These are phyloP conservation scores for Diceros bicornis DNA, from an alignment of 2,797 vertebrate genomes.

Conservation along the genomic window DNA sequence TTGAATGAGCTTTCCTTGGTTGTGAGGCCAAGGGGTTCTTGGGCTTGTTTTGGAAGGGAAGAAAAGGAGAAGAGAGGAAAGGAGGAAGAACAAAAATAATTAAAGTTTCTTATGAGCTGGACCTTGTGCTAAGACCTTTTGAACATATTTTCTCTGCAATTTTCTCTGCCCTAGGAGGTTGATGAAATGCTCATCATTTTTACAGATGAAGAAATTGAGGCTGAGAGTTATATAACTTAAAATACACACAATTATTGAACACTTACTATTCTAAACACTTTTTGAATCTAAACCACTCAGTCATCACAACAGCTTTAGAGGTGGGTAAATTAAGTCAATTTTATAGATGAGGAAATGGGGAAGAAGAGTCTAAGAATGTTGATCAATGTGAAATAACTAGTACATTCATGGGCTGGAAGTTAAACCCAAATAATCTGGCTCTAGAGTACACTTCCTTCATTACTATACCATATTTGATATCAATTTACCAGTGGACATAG, in stretches of 20 bases:
- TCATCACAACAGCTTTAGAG: not conserved
- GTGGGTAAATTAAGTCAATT: not conserved
- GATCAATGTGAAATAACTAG: not conserved
- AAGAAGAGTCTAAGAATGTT: not conserved
- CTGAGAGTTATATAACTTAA: not conserved
- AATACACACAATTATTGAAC: not conserved
- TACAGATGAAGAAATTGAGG: constrained; percentile 17
- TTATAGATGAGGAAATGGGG: not conserved
- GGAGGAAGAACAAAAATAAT: not conserved
- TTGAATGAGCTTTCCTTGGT: not conserved
- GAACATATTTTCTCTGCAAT: constrained; percentile 9
- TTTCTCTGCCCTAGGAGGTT: not conserved
- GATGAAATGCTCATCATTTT: not conserved
- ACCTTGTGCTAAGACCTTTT: not conserved
- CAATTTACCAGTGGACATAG: not conserved
- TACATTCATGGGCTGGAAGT: not conserved
- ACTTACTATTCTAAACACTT: not conserved
- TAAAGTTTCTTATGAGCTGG: not conserved
- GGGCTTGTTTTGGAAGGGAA: not conserved
- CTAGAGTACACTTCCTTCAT: not conserved
- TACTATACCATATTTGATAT: not conserved
- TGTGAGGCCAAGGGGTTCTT: not conserved
- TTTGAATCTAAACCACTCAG: not conserved
- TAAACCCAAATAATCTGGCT: not conserved
- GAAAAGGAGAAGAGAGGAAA: not conserved